These are phyloP conservation scores for Hyla sarda DNA, from an alignment of 2,113 vertebrate genomes.

Conservation along the genomic window DNA sequence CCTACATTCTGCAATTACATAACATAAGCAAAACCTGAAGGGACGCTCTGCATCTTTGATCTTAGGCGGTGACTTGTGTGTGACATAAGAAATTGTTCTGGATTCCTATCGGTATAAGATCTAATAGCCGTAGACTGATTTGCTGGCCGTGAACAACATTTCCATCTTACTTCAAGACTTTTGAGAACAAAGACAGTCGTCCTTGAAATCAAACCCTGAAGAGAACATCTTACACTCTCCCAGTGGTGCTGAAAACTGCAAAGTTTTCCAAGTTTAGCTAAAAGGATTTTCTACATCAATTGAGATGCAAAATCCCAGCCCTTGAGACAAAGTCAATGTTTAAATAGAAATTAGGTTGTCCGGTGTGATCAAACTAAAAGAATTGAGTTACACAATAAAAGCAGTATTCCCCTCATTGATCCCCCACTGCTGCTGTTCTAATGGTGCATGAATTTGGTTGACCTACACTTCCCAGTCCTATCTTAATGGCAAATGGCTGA, in stretches of 20 bases:
- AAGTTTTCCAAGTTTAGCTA: background rate
- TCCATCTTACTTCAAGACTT: conserved; percentile 64
- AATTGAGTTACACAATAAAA: too few relatives aligned
- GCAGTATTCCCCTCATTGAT: too few relatives aligned
- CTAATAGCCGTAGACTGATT: conserved; percentile 62
- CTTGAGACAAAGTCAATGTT: background rate
- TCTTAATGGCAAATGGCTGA: too few relatives aligned
- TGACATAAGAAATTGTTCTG: conserved; percentile 68
- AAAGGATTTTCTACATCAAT: background rate
- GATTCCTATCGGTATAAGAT: conserved; percentile 76
- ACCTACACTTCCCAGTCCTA: too few relatives aligned
- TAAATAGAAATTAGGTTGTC: too few relatives aligned
- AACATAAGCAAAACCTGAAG: background rate
- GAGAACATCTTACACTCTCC: conserved; percentile 60
- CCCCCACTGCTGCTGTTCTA: too few relatives aligned
- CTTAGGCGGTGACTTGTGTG: conserved; percentile 64
- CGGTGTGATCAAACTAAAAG: too few relatives aligned
- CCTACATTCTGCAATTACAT: background rate
- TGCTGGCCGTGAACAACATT: conserved; percentile 60
- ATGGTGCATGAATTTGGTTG: too few relatives aligned
- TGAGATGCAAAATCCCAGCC: background rate
- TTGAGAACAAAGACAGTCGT: conserved; percentile 55
- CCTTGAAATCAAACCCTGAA: conserved; percentile 59
- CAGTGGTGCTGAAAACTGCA: conserved; percentile 40
- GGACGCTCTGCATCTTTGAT: conserved; percentile 19